Conservation (phyloP, 2,888 invertebrate species). For the Exocentrus adspersus region DNA sequence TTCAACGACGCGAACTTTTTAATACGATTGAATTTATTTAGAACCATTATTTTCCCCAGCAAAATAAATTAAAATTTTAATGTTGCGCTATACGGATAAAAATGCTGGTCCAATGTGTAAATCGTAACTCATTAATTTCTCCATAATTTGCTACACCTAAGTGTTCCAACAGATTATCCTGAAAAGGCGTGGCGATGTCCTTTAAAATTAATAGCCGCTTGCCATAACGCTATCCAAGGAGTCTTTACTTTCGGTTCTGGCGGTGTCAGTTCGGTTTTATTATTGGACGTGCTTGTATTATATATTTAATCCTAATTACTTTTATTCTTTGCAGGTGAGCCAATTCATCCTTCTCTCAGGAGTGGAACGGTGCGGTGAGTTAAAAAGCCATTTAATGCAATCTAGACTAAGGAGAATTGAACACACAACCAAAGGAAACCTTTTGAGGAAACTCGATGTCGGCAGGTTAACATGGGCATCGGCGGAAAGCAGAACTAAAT, state of each 20-base stretch:
- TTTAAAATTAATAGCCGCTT: background rate
- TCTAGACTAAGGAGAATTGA: background rate
- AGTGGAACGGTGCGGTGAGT: too few relatives aligned
- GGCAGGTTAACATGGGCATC: conserved; percentile 28
- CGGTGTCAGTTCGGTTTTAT: background rate
- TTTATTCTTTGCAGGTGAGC: background rate
- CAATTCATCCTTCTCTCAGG: background rate
- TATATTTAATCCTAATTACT: background rate
- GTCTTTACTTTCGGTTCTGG: background rate
- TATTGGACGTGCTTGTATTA: background rate
- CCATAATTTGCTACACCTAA: background rate
- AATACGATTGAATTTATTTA: too few relatives aligned
- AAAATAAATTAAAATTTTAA: too few relatives aligned
- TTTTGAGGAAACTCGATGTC: conserved; percentile 19
- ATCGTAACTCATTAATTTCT: background rate
- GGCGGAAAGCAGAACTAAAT: conserved; percentile 28
- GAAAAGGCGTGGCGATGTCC: background rate
- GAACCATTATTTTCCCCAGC: background rate
- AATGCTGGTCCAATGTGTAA: too few relatives aligned
- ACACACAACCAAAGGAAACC: conserved; percentile 6
- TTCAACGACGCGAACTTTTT: too few relatives aligned
- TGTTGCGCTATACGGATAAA: too few relatives aligned
- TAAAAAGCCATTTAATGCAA: background rate
- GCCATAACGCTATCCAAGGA: background rate
- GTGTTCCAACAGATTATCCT: background rate